Base-by-base conservation (phyloP, 2,888 invertebrate genomes). In the Kryphioiulus occultus region DNA sequence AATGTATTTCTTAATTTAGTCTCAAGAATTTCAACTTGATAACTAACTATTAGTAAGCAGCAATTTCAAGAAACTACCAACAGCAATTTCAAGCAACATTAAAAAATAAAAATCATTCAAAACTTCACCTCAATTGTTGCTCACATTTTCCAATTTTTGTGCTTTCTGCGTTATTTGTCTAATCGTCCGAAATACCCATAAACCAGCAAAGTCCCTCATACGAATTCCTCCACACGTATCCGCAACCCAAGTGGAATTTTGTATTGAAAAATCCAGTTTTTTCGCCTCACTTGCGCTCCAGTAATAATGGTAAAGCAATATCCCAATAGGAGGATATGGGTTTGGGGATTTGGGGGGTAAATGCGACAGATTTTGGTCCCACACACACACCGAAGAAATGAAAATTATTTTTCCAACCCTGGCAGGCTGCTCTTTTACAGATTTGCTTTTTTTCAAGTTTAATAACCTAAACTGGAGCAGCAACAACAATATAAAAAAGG, bases 381-480 rank as follows among this genome's bases (percentile, higher is more conserved):
- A 5, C 22, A 68, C 78, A 68, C 30, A 78, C 30, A 78, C 30
- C 15, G 78, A 78, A 78, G 78, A 78, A 78, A 78, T 30, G 78
- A 78, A 78, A 78, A 78, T 78, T 30, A 78, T 78, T 78, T 44
- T 78, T 78, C 78, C 30, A 9, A 15, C 30, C 12, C 78, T 30
- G 4, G 30, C 30, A 12, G 35, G 78, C 78, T 78, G 78, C 78
- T 78, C 78, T 78, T 78, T 78, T 78, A 78, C 78, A 78, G 78
- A 78, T 78, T 78, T 78, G 78, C 78, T 78, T 30, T 78, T 78
- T 68, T 78, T 30, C 12, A 17, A 78, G 78, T 78, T 78, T 78
- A 78, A 78, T 78, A 78, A 78, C 78, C 78, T 78, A 78, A 78
- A 78, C 78, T 78, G 78, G 78, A 78, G 78, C 78, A 78, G 78